These are phyloP conservation scores for Engraulis encrasicolus DNA, from an alignment of 2,113 vertebrate genomes.

Conservation along the genomic window DNA sequence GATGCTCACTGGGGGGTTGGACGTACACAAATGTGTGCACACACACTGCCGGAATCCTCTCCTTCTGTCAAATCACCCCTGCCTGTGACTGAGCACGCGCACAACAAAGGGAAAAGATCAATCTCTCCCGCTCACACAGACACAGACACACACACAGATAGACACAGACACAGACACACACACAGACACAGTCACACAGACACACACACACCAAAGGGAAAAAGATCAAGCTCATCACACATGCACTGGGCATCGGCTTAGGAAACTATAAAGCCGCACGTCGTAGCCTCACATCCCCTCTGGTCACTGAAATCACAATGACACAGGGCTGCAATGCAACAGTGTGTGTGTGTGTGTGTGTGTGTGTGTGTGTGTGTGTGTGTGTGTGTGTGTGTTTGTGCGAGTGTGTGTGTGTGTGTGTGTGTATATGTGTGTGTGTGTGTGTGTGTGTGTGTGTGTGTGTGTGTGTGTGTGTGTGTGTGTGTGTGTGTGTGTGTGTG, in stretches of 20 bases:
- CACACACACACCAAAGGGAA: constrained; percentile 7
- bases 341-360: background rate
- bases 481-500: too few relatives aligned
- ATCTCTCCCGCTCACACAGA: too few relatives aligned
- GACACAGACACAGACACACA: background rate
- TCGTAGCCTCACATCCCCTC: constrained; percentile 1
- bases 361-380: background rate
- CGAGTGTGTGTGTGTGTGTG: background rate
- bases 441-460: too few relatives aligned
- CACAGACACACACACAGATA: background rate
- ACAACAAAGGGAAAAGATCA: too few relatives aligned
- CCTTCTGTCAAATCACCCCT: background rate
- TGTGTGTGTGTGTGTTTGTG: too few relatives aligned
- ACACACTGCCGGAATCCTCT: background rate
- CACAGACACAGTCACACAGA: constrained; percentile 9
- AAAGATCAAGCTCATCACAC: constrained; percentile 10
- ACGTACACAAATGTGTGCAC: background rate
- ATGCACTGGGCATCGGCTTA: constrained; percentile 27
- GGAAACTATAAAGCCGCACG: constrained; percentile 5
- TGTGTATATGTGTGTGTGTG: background rate
- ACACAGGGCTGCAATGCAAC: constrained; percentile 5
- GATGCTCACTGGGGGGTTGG: too few relatives aligned
- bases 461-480: too few relatives aligned
- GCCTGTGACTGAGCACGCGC: too few relatives aligned
- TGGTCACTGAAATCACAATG: background rate